Evolutionary conservation across 2,888 invertebrate species (phyloP).

Genomic region (Eilema caniola): DNA sequence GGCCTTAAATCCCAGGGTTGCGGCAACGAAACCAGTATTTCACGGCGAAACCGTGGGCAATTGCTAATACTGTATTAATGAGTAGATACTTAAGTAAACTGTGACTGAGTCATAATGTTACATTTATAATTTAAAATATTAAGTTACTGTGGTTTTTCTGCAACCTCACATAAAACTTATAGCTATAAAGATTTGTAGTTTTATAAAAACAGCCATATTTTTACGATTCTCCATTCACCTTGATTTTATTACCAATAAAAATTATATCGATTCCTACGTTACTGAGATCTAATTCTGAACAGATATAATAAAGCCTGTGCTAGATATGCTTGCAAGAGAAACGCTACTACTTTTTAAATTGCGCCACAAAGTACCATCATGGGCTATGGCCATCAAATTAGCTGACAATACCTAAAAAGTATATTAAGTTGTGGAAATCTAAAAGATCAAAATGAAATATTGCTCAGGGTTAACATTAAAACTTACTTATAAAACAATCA

Average conservation of each 20-base stretch:
- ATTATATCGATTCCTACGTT: slow-evolving; percentile 24
- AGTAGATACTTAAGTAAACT: background rate
- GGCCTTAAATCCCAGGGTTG: too few species aligned
- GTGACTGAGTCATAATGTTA: background rate
- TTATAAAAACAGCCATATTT: slow-evolving; percentile 9
- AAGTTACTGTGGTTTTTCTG: slow-evolving; percentile 4
- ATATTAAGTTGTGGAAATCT: background rate
- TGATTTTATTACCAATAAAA: slow-evolving; percentile 10
- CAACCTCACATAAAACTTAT: slow-evolving; percentile 1
- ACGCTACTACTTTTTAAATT: too few species aligned
- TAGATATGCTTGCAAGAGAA: too few species aligned
- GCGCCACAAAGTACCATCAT: too few species aligned
- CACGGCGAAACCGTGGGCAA: too few species aligned
- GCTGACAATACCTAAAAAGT: too few species aligned
- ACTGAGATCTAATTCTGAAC: slow-evolving; percentile 14
- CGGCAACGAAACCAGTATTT: too few species aligned
- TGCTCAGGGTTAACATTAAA: too few species aligned
- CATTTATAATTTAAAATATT: background rate
- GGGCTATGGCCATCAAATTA: too few species aligned
- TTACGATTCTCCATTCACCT: slow-evolving; percentile 11
- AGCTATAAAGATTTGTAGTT: slow-evolving; percentile 10
- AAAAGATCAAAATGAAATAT: background rate
- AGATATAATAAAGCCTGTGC: slow-evolving; percentile 17
- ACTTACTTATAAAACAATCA: too few species aligned
- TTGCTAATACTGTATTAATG: background rate